A percentile compares a stretch with the other conserved stretches of the same genome.
Conservation (phyloP, 2,113 vertebrate species). For the Pitta sordida region DNA sequence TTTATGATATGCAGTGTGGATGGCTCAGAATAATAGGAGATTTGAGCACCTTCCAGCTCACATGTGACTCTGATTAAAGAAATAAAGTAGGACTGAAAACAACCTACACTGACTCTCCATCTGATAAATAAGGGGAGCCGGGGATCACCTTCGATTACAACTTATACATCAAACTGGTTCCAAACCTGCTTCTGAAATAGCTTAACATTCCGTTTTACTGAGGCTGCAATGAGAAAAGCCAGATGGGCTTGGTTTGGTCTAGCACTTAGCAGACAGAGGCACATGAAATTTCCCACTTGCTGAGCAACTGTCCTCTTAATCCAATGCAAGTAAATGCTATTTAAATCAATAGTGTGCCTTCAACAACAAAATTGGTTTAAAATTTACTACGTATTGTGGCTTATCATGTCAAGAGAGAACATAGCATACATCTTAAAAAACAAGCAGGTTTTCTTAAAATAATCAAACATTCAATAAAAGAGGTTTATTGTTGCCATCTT, state of each 20-base stretch:
- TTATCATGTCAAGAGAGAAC: constrained; percentile 27
- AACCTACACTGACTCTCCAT: accelerated
- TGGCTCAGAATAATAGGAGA: background rate
- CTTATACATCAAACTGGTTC: background rate
- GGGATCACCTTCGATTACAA: background rate
- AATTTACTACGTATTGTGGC: constrained; percentile 38
- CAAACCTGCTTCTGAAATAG: background rate
- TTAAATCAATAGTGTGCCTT: constrained; percentile 26
- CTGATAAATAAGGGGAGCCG: background rate
- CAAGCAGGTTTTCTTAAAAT: constrained; percentile 45
- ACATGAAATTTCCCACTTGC: background rate
- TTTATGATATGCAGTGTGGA: background rate
- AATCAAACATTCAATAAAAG: constrained; percentile 9
- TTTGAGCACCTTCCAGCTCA: background rate
- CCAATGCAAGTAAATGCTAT: background rate
- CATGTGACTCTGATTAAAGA: background rate
- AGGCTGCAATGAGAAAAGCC: background rate
- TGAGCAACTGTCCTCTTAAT: background rate
- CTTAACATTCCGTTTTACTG: background rate
- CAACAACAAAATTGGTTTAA: constrained; percentile 44
- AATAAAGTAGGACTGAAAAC: background rate
- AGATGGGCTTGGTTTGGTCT: background rate
- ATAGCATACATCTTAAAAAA: constrained; percentile 39
- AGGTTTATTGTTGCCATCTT: background rate
- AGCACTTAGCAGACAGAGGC: background rate